Evolutionary conservation across 2,888 invertebrate species (phyloP).

Genomic region (Dascillus cervinus): DNA sequence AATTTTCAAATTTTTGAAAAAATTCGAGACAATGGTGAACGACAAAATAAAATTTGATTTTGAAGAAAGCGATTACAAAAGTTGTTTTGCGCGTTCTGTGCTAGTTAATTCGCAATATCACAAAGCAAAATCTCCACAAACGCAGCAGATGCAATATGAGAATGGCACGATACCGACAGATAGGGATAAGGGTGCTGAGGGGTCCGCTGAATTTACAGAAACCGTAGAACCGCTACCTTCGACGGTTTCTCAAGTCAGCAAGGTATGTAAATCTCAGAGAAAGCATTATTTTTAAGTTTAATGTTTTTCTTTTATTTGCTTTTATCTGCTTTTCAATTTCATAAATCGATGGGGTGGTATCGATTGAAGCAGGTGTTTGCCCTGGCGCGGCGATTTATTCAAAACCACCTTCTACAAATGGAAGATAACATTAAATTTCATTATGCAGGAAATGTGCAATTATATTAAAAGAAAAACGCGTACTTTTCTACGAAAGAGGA

Average conservation of each 20-base stretch:
- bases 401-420: no score
- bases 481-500: constrained; percentile 9
- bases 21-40: constrained; percentile 22
- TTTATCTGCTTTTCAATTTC: no score
- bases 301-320: no score
- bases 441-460: constrained; percentile 8
- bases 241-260: no score
- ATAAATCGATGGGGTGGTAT: no score
- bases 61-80: constrained; percentile 34
- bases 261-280: no score
- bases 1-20: no score
- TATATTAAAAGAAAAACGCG: constrained; percentile 8
- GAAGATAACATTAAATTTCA: constrained; percentile 1
- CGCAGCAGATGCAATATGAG: constrained; percentile 5
- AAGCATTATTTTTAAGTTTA: no score
- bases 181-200: constrained; percentile 5
- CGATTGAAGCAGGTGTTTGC: no score
- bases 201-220: no score
- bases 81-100: constrained; percentile 39
- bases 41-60: constrained; percentile 27
- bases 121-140: constrained; percentile 10
- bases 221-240: no score
- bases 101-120: constrained; percentile 36
- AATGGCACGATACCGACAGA: constrained; percentile 2
- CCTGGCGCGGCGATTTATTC: no score